These are phyloP conservation scores for Melitaea cinxia DNA, from an alignment of 1,140 invertebrate species.

Conservation along the genomic window DNA sequence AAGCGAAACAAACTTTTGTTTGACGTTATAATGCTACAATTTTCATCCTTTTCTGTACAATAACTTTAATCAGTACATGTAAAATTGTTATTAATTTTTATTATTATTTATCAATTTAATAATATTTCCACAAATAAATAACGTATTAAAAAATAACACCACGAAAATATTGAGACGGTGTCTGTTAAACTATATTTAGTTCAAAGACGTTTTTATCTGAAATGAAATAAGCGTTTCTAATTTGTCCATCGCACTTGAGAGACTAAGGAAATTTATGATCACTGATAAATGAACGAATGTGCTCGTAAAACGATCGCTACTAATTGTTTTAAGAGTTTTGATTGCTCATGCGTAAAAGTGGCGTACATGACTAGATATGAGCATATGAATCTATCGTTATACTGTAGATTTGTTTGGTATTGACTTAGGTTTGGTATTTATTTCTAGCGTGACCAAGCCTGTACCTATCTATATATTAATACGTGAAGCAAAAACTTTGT, in stretches of 20 bases:
- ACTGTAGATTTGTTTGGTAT: too few relatives aligned
- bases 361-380: too few relatives aligned
- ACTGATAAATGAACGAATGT: constrained; percentile 19
- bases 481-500: too few relatives aligned
- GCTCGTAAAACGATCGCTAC: neutral
- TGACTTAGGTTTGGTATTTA: too few relatives aligned
- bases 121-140: too few relatives aligned
- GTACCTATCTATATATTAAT: too few relatives aligned
- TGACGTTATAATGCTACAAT: too few relatives aligned
- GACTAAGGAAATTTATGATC: constrained; percentile 36
- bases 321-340: constrained; percentile 7
- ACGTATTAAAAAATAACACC: neutral
- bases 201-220: constrained; percentile 35
- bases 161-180: neutral
- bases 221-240: constrained; percentile 23
- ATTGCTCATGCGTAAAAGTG: neutral
- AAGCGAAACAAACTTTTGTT: too few relatives aligned
- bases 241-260: constrained; percentile 37
- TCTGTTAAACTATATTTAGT: constrained; percentile 17
- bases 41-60: too few relatives aligned
- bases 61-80: neutral
- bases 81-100: neutral
- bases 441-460: too few relatives aligned
- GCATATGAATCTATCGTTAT: too few relatives aligned
- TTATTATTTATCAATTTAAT: too few relatives aligned